Conservation (phyloP, 2,113 vertebrate genomes). For the Leuciscus idus region DNA sequence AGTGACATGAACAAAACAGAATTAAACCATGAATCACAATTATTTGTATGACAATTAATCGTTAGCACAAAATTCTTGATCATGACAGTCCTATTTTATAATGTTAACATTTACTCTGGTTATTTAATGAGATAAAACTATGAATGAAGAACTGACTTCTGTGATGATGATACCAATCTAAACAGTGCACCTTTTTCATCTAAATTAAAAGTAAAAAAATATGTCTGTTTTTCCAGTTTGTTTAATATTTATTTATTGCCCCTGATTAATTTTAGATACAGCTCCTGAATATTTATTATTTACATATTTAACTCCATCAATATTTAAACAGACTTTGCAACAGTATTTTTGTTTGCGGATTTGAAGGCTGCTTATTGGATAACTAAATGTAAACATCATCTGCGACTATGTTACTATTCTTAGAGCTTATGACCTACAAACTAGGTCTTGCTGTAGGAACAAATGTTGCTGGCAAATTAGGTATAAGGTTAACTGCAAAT, state of each 20-base stretch:
- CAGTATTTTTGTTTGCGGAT: neutral
- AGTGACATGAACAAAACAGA: too few relatives aligned
- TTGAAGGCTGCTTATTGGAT: constrained; percentile 6
- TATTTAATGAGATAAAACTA: neutral
- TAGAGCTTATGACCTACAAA: neutral
- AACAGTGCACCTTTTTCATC: neutral
- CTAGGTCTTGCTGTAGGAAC: neutral
- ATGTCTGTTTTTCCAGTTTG: neutral
- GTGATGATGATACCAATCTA: neutral
- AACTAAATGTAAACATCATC: neutral
- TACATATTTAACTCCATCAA: constrained; percentile 25
- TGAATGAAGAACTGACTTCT: neutral
- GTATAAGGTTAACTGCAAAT: neutral
- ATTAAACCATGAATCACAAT: too few relatives aligned
- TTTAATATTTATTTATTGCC: neutral
- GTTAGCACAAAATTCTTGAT: too few relatives aligned
- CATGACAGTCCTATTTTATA: neutral
- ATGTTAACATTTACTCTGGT: neutral
- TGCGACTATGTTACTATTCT: neutral
- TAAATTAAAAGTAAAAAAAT: neutral
- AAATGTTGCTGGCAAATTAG: neutral
- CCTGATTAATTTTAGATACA: constrained; percentile 2
- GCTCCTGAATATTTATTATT: constrained; percentile 31
- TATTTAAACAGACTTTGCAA: constrained; percentile 9
- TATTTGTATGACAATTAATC: too few relatives aligned